phyloP scores from a whole-genome alignment of 2,797 vertebrate species.

The Pempheris klunzingeri region DNA sequence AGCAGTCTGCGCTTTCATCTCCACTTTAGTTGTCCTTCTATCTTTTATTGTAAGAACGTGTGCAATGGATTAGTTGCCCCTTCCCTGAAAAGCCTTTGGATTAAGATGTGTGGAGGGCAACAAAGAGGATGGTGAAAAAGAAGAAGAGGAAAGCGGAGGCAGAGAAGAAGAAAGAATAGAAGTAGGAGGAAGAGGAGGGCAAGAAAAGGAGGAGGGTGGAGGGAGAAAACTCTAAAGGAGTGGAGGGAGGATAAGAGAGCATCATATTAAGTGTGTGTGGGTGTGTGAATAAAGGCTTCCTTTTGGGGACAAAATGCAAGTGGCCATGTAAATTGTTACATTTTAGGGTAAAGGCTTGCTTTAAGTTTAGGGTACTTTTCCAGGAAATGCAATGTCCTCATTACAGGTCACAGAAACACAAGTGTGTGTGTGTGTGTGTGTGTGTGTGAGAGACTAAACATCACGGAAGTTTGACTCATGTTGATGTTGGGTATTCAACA shows the following conservation, averaged over 20 bases:
- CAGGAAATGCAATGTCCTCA: no score
- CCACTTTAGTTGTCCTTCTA: constrained; percentile 62
- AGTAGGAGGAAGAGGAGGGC: background rate
- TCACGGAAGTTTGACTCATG: constrained; percentile 16
- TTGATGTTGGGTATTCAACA: constrained; percentile 24
- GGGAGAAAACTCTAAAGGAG: constrained; percentile 3
- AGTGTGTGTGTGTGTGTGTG: constrained; percentile 12
- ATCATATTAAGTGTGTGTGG: background rate
- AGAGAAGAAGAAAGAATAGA: constrained; percentile 1
- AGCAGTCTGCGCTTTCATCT: constrained; percentile 71
- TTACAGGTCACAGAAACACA: no score
- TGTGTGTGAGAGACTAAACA: background rate
- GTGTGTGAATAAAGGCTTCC: no score
- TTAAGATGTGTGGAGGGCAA: constrained; percentile 56
- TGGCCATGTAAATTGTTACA: no score
- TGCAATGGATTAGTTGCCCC: constrained; percentile 65
- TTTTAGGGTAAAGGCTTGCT: no score
- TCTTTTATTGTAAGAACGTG: constrained; percentile 70
- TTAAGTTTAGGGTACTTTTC: no score
- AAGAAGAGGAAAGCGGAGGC: constrained; percentile 21
- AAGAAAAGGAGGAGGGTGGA: constrained; percentile 15
- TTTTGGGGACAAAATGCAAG: no score
- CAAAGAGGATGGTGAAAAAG: constrained; percentile 37
- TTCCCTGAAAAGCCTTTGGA: constrained; percentile 60
- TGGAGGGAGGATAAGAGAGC: constrained; percentile 5